phyloP scores from a whole-genome alignment of 2,888 invertebrate species.

The Mystacides longicornis region DNA sequence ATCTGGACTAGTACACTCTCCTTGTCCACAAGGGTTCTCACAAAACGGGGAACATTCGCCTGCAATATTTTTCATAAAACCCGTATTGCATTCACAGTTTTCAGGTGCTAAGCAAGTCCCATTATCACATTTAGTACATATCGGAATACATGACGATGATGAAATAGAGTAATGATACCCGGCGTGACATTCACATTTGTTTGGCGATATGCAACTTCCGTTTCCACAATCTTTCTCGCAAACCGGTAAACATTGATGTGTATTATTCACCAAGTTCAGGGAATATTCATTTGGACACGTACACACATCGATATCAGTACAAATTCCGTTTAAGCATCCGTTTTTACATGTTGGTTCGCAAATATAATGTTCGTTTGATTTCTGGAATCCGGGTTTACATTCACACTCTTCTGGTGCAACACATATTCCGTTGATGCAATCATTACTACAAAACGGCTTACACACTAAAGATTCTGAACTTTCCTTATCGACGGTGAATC shows the following conservation, averaged over 20 bases:
- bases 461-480: constrained; percentile 15
- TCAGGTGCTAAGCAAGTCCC: constrained; percentile 28
- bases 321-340: constrained; percentile 2
- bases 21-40: constrained; percentile 25
- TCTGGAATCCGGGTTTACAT: constrained; percentile 15
- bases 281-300: constrained; percentile 11
- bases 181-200: constrained; percentile 26
- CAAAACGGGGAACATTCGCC: constrained; percentile 21
- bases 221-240: constrained; percentile 27
- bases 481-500: constrained; percentile 18
- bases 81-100: constrained; percentile 30
- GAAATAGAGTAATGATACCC: constrained; percentile 23
- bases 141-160: constrained; percentile 9
- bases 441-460: constrained; percentile 24
- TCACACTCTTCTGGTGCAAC: constrained; percentile 5
- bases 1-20: constrained; percentile 27
- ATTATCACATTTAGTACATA: constrained; percentile 13
- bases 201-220: constrained; percentile 27
- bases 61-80: constrained; percentile 21
- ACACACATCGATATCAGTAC: constrained; percentile 5
- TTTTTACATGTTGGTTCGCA: neutral
- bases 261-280: constrained; percentile 8
- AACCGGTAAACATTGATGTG: constrained; percentile 26
- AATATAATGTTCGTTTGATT: neutral
- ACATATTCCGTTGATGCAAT: constrained; percentile 21